Evolutionary conservation across 2,113 vertebrate species (phyloP).

Genomic region (Smithornis capensis): DNA sequence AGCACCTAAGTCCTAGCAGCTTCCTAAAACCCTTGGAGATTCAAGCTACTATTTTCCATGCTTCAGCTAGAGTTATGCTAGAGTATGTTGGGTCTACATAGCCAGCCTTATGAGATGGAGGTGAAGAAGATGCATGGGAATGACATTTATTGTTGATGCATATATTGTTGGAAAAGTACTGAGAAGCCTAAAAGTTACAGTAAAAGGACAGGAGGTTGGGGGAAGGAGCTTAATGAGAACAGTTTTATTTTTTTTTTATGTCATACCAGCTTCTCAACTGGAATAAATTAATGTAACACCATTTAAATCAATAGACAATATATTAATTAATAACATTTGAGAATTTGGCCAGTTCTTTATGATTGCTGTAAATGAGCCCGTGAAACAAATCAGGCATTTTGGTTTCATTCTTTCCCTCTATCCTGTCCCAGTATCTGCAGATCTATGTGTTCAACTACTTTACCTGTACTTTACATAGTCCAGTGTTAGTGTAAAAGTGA

Average conservation of each 20-base stretch:
- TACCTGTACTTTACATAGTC: constrained; percentile 30
- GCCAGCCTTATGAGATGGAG: neutral
- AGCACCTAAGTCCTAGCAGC: constrained; percentile 56
- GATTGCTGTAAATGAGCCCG: neutral
- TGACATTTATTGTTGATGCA: constrained; percentile 16
- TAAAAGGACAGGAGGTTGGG: constrained; percentile 17
- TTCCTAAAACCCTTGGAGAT: constrained; percentile 36
- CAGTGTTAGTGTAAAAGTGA: constrained; percentile 38
- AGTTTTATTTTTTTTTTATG: constrained; percentile 5
- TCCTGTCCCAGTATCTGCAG: constrained; percentile 47
- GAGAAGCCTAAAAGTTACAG: constrained; percentile 47
- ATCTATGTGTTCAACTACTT: constrained; percentile 39
- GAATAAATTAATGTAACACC: constrained; percentile 2
- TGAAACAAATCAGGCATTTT: neutral
- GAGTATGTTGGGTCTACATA: constrained; percentile 32
- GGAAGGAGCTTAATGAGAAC: neutral
- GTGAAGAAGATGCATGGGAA: neutral
- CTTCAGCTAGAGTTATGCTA: constrained; percentile 53
- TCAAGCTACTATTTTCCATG: constrained; percentile 56
- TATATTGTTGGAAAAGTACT: constrained; percentile 32
- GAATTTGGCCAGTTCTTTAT: neutral
- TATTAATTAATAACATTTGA: neutral
- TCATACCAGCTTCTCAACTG: constrained; percentile 2
- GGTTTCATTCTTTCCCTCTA: constrained; percentile 43
- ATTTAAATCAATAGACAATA: neutral